These are phyloP conservation scores for Kradibia gibbosae DNA, from an alignment of 1,140 invertebrate species.

Conservation along the genomic window DNA sequence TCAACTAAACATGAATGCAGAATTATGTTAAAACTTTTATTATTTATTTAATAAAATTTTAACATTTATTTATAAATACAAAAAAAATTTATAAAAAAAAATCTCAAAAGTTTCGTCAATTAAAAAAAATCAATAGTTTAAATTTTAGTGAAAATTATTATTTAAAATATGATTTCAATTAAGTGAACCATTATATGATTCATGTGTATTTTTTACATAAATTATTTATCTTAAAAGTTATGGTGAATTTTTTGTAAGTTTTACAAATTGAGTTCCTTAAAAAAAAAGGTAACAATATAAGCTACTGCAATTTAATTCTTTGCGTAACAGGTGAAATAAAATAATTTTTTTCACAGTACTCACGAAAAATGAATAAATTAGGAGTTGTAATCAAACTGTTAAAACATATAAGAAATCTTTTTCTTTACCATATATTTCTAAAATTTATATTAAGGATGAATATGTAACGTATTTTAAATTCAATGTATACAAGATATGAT, in stretches of 20 bases:
- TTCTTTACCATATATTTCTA: neutral
- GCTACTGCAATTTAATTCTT: neutral
- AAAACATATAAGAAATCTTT: neutral
- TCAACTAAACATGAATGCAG: no score
- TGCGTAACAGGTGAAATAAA: conserved; percentile 12
- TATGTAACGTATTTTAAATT: no score
- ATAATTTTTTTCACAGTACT: neutral
- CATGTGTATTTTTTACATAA: no score
- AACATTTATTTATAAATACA: no score
- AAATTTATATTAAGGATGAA: neutral
- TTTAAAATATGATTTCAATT: no score
- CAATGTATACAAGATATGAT: no score
- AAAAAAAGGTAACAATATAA: conserved; percentile 10
- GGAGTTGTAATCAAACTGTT: neutral
- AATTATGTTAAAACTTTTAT: no score
- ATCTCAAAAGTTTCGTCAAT: neutral
- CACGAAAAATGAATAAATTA: neutral
- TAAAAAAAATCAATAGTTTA: neutral
- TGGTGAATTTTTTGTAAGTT: no score
- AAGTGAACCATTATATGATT: no score
- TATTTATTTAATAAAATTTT: no score
- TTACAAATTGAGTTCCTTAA: neutral
- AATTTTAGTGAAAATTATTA: neutral
- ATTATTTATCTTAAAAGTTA: no score
- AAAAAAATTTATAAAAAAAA: no score